Percentiles rank a stretch among this genome's conserved stretches.
These are phyloP conservation scores for Litocranius walleri DNA, from an alignment of 2,113 vertebrate genomes.

Conservation along the genomic window DNA sequence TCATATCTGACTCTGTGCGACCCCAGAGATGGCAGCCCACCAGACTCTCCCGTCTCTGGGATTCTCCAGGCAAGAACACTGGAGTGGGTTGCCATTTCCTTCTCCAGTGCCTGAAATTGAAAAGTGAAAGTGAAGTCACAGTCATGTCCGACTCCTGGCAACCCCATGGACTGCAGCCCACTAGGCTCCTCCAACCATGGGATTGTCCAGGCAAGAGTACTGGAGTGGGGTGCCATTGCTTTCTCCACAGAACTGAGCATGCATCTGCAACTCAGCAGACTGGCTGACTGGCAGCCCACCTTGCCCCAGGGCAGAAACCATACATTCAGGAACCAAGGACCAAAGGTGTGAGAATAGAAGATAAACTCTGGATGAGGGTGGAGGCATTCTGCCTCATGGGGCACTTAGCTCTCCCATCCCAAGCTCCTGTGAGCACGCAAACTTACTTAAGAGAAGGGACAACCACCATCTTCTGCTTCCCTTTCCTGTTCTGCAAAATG, in stretches of 20 bases:
- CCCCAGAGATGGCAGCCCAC: no score
- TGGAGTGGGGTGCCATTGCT: no score
- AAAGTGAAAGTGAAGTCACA: no score
- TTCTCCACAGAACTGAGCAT: neutral
- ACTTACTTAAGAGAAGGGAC: neutral
- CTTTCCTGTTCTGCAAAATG: neutral
- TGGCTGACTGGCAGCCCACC: neutral
- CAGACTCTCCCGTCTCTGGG: no score
- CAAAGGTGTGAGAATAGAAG: neutral
- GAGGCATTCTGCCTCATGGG: neutral
- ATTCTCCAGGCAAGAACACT: no score
- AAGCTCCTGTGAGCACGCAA: neutral
- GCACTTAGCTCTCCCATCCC: neutral
- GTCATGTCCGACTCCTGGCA: no score
- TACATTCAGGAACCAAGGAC: neutral
- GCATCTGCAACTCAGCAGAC: neutral
- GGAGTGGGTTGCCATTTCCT: no score
- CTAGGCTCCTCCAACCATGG: no score
- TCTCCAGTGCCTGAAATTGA: no score
- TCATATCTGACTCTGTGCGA: no score
- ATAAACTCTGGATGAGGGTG: neutral
- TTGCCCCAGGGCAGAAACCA: neutral
- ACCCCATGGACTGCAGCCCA: no score
- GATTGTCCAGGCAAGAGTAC: no score
- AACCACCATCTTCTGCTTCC: neutral